Evolutionary conservation across 2,888 invertebrate genomes (phyloP), one percentile per base, ranked within the genome.

Genomic region (Mycogona germanica): DNA sequence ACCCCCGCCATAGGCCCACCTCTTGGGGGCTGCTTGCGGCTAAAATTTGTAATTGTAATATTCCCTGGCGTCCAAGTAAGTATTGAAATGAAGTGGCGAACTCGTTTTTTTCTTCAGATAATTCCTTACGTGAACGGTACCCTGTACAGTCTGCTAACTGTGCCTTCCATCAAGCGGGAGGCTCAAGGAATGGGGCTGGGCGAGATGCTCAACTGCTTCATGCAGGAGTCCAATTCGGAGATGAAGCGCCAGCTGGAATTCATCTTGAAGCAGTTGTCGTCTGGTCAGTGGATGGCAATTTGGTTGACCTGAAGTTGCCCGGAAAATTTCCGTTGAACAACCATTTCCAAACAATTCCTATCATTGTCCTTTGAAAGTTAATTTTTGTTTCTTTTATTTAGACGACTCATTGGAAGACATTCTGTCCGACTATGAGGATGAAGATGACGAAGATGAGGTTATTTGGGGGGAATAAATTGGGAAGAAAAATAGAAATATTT

Each of bases 41-140:
- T n/a, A n/a, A n/a, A n/a, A n/a, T n/a, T n/a, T n/a, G n/a, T n/a
- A n/a, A n/a, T n/a, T n/a, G n/a, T n/a, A n/a, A n/a, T n/a, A n/a
- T n/a, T n/a, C n/a, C n/a, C n/a, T n/a, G n/a, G 19, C 19, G 14
- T 7, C n/a, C 46, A 46, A n/a, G n/a, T 42, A 1, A 7, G 42
- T 53, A 45, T 12, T n/a, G n/a, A n/a, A n/a, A n/a, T n/a, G n/a
- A n/a, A n/a, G n/a, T n/a, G n/a, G n/a, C n/a, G n/a, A n/a, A n/a
- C n/a, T n/a, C n/a, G n/a, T n/a, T n/a, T n/a, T n/a, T n/a, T n/a
- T 46, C 64, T 65, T 29, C 62, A 75, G 73, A 73, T 74, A 42
- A 67, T 71, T 32, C 73, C 75, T 0, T 76, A 75, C 64, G 73
- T 76, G 2, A 73, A 75, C 60, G 75, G 76, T 30, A 72, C 74